These are phyloP conservation scores for Rhagonycha fulva DNA, from an alignment of 2,888 invertebrate genomes.

Conservation along the genomic window DNA sequence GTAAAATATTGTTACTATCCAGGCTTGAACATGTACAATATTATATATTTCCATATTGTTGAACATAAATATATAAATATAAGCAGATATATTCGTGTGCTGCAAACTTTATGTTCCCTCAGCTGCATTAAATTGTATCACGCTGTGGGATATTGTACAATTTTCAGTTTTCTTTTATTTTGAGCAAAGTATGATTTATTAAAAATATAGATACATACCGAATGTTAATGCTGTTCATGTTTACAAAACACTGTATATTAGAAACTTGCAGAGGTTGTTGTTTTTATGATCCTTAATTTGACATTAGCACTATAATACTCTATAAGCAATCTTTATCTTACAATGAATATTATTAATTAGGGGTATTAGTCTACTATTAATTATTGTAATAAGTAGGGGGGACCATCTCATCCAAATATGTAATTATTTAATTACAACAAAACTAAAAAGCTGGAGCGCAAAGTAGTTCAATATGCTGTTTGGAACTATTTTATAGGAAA, in stretches of 20 bases:
- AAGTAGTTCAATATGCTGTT: no score
- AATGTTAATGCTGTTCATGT: slow-evolving; percentile 45
- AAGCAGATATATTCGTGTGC: slow-evolving; percentile 51
- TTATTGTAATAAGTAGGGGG: no score
- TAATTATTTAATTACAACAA: no score
- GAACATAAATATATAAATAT: slow-evolving; percentile 54
- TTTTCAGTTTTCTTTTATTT: slow-evolving; percentile 47
- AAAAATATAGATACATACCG: slow-evolving; percentile 32
- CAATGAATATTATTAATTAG: no score
- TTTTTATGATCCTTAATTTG: not conserved
- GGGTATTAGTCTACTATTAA: no score
- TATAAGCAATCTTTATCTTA: not conserved
- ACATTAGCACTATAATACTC: not conserved
- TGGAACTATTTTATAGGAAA: no score
- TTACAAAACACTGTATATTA: slow-evolving; percentile 42
- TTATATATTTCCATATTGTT: slow-evolving; percentile 53
- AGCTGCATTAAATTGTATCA: slow-evolving; percentile 51
- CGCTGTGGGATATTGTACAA: slow-evolving; percentile 41
- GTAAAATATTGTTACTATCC: slow-evolving; percentile 29
- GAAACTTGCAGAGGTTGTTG: slow-evolving; percentile 8
- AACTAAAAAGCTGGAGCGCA: no score
- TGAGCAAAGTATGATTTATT: slow-evolving; percentile 44
- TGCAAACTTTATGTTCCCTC: slow-evolving; percentile 49
- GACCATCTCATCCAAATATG: no score
- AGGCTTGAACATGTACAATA: slow-evolving; percentile 37